Evolutionary conservation across 2,113 vertebrate species (phyloP).

Genomic region (Pterocles gutturalis): DNA sequence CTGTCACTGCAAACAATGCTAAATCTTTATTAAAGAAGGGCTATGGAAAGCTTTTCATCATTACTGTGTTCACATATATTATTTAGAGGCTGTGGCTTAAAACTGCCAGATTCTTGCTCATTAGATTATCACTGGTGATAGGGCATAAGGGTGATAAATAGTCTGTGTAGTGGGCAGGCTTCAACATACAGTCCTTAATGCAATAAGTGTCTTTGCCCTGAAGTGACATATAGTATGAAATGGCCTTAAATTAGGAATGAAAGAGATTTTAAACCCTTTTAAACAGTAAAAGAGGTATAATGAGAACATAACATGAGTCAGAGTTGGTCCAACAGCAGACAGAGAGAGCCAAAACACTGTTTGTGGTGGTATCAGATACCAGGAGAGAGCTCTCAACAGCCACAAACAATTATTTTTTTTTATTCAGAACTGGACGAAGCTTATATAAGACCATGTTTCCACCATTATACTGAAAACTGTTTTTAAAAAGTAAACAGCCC

Average conservation of each 20-base stretch:
- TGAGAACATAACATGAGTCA: not conserved
- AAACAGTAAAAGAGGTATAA: not conserved
- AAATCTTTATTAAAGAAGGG: not conserved
- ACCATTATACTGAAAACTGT: slow-evolving; percentile 7
- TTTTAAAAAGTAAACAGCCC: slow-evolving; percentile 38
- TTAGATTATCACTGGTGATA: not conserved
- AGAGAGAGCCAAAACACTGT: not conserved
- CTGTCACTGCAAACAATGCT: not conserved
- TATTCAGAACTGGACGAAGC: not conserved
- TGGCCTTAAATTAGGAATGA: not conserved
- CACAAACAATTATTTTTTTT: not conserved
- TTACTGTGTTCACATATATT: not conserved
- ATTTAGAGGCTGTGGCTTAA: not conserved
- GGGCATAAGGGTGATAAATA: not conserved
- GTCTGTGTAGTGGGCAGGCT: not conserved
- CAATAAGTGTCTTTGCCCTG: not conserved
- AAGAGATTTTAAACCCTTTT: not conserved
- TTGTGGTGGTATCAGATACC: not conserved
- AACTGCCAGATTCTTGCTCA: not conserved
- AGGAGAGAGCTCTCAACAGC: not conserved
- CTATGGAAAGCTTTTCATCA: not conserved
- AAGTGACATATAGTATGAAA: not conserved
- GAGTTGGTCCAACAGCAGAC: not conserved
- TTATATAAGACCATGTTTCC: not conserved
- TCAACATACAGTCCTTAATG: not conserved